Base-by-base conservation (phyloP, 2,113 vertebrate genomes). In the Pseudopodoces humilis region DNA sequence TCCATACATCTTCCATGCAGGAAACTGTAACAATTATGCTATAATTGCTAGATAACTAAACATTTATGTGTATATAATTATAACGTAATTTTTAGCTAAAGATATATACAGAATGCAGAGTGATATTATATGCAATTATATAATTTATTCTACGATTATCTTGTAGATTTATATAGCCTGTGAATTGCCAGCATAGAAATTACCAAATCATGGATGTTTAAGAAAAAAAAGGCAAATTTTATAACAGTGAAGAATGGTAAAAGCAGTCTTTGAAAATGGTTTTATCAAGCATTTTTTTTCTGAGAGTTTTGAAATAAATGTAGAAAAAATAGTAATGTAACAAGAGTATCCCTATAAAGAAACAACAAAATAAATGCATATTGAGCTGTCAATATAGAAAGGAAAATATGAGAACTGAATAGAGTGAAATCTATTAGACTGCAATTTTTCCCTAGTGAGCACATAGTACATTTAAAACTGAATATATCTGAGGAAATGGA, bases 21-120 rank as follows among this genome's bases (percentile, higher is more conserved):
- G 50, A 58, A 95, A 76, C 24, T 65, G 33, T 68, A 92, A 91
- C 58, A 86, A 96, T 93, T 95, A 83, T 25, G 4, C 15, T 68
- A 41, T 93, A 96, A 97, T 94, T 96, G 20, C 81, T 91, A 83
- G 72, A 88, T 92, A 94, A 91, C 75, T 62, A 90, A 97, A 92
- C 71, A 94, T 92, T 96, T 94, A 92, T 93, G 41, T 95, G 67
- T 47, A 79, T 90, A 37, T 76, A 83, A 97, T 96, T 94, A 91
- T 76, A 83, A 50, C 91, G 35, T 56, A 95, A 94, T 95, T 97
- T 92, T 97, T 96, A 95, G 43, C 56, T 94, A 93, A 71, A 92
- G 62, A 91, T 90, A 62, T 94, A 89, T 39, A 88, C 13, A 58
- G 75, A 95, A 93, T 91, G 68, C 50, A 59, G 76, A 93, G 63